Evolutionary conservation across 1,140 invertebrate species (phyloP).

Genomic region (Penaeus indicus): DNA sequence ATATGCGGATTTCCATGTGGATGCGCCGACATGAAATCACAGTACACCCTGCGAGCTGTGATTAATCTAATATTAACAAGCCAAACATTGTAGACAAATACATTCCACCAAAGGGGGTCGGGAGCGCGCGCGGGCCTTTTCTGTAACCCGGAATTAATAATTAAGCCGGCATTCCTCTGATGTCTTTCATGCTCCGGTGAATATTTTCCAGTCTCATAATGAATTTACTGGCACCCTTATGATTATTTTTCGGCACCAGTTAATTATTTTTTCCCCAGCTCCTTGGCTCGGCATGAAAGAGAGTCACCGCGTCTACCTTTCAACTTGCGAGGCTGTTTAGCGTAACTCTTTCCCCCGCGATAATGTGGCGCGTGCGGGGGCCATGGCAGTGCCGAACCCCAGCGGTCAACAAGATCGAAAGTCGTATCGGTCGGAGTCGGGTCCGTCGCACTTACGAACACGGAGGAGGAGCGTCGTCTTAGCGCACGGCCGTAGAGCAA

Average conservation of each 20-base stretch:
- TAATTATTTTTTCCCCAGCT: constrained; percentile 54
- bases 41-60: too few relatives aligned
- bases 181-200: constrained; percentile 41
- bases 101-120: constrained; percentile 19
- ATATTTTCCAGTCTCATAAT: constrained; percentile 49
- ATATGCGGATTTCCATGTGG: too few relatives aligned
- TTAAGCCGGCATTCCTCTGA: constrained; percentile 51
- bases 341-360: constrained; percentile 44
- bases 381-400: constrained; percentile 17
- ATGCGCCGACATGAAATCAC: too few relatives aligned
- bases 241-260: constrained; percentile 56
- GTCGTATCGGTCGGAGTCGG: not conserved
- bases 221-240: constrained; percentile 57
- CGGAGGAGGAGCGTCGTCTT: too few relatives aligned
- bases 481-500: too few relatives aligned
- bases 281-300: constrained; percentile 29
- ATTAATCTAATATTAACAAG: too few relatives aligned
- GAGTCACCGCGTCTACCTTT: constrained; percentile 41
- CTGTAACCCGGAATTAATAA: constrained; percentile 50
- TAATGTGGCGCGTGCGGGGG: not conserved
- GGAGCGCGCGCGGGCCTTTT: constrained; percentile 34
- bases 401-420: constrained; percentile 13
- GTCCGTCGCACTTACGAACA: too few relatives aligned
- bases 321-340: constrained; percentile 47
- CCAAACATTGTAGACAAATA: constrained; percentile 19